Base-by-base conservation (phyloP, 2,113 vertebrate genomes). In the Xiphophorus maculatus region DNA sequence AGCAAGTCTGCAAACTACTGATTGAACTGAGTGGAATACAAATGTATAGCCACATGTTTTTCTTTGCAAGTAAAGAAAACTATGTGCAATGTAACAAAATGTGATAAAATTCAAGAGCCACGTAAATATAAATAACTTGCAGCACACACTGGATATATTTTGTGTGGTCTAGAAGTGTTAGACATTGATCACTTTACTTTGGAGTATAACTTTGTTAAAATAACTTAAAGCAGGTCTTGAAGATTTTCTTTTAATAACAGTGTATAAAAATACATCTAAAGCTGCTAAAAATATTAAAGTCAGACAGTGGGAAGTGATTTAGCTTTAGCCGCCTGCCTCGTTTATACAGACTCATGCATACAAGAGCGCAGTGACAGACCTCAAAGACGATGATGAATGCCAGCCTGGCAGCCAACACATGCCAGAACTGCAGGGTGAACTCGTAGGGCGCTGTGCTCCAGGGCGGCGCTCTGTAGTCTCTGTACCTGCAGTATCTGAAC, bases 311-410 rank as follows among this genome's bases (percentile, higher is more conserved):
- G 63, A 84, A 25, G 32, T 42, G 65, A 75, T 84, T 84, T 66
- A 35, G n/a, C 61, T 82, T 66, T 48, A 74, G 75, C 68, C 95
- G 95, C 94, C 94, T 93, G 30, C 80, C 17, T 28, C 1, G 5
- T 17, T 40, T 10, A 61, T 40, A 15, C 5, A 28, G 17, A 40
- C 11, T 73, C n/a, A 74, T 6, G 74, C 28, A 81, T 76, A 70
- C 65, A n/a, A 77, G 73, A 66, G 27, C 1, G 28, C 25, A 73
- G 29, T 9, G 40, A 93, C 96, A 92, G 29, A 99, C 98, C 97
- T 99, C 97, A 87, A 99, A 99, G 27, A 99, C 97, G 3, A 99
- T 99, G 76, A 99, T 99, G 94, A 99, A 99, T 85, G 98, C 97
- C 86, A 99, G 72, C 10, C 97, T 94, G 63, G 97, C 97, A 80